Evolutionary conservation across 2,888 invertebrate species (phyloP), one percentile per base, ranked within the genome.

Genomic region (Elmis aenea): DNA sequence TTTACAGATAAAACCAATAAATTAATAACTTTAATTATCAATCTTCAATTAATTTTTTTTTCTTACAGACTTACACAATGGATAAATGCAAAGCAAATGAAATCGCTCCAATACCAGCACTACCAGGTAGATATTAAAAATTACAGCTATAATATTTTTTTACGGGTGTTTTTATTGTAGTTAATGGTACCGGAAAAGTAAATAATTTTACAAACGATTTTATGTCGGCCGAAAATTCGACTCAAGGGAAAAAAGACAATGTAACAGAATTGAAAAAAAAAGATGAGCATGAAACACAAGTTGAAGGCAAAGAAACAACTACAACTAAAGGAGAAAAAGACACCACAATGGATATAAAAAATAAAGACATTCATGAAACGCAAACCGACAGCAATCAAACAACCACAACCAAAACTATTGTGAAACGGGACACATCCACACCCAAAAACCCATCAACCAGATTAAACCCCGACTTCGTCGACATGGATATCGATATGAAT

Each of bases 381-480:
- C n/a, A n/a, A n/a, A n/a, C n/a, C n/a, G n/a, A n/a, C n/a, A n/a
- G n/a, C n/a, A n/a, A n/a, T n/a, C n/a, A n/a, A n/a, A 8, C 8
- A 6, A 18, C 5, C 18, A 8, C 18, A 6, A 18, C 18, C 5
- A 8, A 8, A 18, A 1, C 20, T 10, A 13, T 11, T 5, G 30
- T 28, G 10, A 34, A 16, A 12, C 35, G 13, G 5, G 13, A 27
- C 4, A 9, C 13, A 27, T n/a, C n/a, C n/a, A n/a, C n/a, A n/a
- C n/a, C n/a, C n/a, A n/a, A n/a, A n/a, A 25, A 8, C 5, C 5
- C 18, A 18, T 6, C 8, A 6, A 8, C 5, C 5, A 18, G 18
- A n/a, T 33, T 57, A n/a, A 54, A 54, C 34, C 42, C 45, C 3
- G 46, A 53, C 32, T 57, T 57, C 42, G 43, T 55, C 5, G 38